Evolutionary conservation across 2,797 vertebrate genomes (phyloP), one percentile per base, ranked within the genome.

Genomic region (Macrochelys suwanniensis): DNA sequence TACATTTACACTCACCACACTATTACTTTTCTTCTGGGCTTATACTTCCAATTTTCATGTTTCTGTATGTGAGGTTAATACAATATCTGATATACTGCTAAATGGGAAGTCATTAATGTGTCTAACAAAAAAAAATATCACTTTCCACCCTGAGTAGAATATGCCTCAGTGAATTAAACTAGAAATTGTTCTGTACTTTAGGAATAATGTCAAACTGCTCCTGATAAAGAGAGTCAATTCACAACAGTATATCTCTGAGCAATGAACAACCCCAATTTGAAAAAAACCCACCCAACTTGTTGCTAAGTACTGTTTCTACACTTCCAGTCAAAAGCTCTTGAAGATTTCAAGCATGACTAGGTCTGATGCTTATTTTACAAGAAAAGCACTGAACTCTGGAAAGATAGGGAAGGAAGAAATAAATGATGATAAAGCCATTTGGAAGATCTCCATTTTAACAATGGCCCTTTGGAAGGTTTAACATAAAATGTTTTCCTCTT

Each of bases 401-500:
- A 82, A 57, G 13, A 51, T 81, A 68, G 88, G 53, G 85, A 83
- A 88, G 15, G 42, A 94, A 88, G 53, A 94, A 96, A 91, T 68
- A 89, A 61, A 54, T 89, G 49, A 84, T 7, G 71, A 53, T 54
- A 79, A 49, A 77, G 47, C 37, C 12, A 53, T 90, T 86, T 65
- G n/a, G 51, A 80, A 76, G 12, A 5, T 21, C 2, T 88, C 54
- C 17, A 13, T 89, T 94, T 94, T 6, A 13, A 23, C 25, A 88
- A 78, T 87, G 71, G 5, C 9, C 9, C 4, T n/a, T 33, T 84
- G 26, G 80, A 47, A 86, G 65, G 7, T 6, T 80, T 45, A 77
- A 37, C 21, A 50, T 49, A 91, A 49, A 77, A 2, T 33, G 37
- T 84, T 90, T 80, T 82, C 16, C 10, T 31, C 25, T 47, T 37